Base-by-base conservation (phyloP, 2,888 invertebrate genomes). In the Rhagium mordax region DNA sequence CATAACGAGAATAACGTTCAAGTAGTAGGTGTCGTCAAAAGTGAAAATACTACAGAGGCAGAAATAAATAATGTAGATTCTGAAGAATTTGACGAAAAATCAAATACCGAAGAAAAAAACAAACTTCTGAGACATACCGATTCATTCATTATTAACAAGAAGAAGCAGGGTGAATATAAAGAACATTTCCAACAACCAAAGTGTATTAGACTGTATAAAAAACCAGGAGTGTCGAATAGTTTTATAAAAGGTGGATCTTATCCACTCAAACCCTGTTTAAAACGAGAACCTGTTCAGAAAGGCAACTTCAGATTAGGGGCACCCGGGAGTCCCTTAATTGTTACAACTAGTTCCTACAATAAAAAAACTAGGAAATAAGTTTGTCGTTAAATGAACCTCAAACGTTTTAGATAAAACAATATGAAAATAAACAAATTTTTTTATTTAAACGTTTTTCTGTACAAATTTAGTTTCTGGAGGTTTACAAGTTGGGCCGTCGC, bases 171-270 rank as follows among this genome's bases (percentile, higher is more conserved):
- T 3, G 79, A 80, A 29, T 76, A 81, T 4, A 84, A 81, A 72
- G 76, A 80, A 18, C 78, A 77, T 61, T 81, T 79, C 53, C 84
- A 84, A 41, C 85, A 86, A 74, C 86, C 85, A 0, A 83, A 82
- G 73, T 85, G 81, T 60, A 82, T 85, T 59, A 79, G 81, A 59
- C 65, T 85, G 24, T 83, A 79, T 59, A 82, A 81, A 55, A 83
- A 84, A 68, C 49, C 79, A 5, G 72, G 70, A 33, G 27, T 76
- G 1, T 41, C 72, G 0, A 70, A 71, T 13, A 79, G 74, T 59
- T 82, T 77, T 61, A 72, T 79, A 3, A 83, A 78, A 73, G 84
- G 84, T 53, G 84, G 84, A 7, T 78, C 82, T 0, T 85, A 85
- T 72, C 84, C 84, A 0, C 69, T 84, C 53, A 83, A 80, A 64